Base-by-base conservation (phyloP, 2,113 vertebrate genomes). In the Corynorhinus townsendii region DNA sequence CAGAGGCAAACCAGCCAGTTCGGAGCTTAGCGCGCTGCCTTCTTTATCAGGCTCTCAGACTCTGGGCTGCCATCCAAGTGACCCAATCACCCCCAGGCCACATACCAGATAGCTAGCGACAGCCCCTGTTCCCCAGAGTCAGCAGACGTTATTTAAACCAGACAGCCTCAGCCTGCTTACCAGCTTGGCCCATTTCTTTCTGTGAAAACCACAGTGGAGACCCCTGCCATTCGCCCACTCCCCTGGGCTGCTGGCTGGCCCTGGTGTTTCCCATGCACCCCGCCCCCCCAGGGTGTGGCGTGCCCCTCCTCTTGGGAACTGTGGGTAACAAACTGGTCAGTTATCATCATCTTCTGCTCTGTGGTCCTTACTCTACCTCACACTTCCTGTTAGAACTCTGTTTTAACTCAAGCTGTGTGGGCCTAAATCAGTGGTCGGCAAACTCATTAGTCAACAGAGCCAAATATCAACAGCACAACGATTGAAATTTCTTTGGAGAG, bases 231-330 rank as follows among this genome's bases (percentile, higher is more conserved):
- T 8, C 33, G 8, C 3, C 33, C 33, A 4, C 7, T 16, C 14
- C 11, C 12, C 15, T 35, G 72, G 19, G 11, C 33, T 52, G 71
- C 69, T 62, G 22, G 68, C 35, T 12, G 47, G 64, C 11, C 14
- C 47, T 1, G 0, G 0, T 47, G 15, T 72, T 28, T 20, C 40
- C 56, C 6, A 9, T 1, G 10, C 11, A 2, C 26, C 24, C 54
- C 33, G 8, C 16, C 26, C 24, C 54, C 33, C 11, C 16, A 24
- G 64, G 17, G 43, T 33, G 22, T 11, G n/a, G 5, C 2, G 3
- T 47, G 5, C 35, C n/a, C 24, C 24, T 40, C 4, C n/a, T 35
- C 24, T 66, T 35, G 35, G 33, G 17, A 69, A 22, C 56, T 47
- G 5, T 49, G 33, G 14, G 5, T 28, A 22, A 86, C 59, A 71